Conservation (phyloP, 2,797 vertebrate genomes). For the Epinephelus awoara region DNA sequence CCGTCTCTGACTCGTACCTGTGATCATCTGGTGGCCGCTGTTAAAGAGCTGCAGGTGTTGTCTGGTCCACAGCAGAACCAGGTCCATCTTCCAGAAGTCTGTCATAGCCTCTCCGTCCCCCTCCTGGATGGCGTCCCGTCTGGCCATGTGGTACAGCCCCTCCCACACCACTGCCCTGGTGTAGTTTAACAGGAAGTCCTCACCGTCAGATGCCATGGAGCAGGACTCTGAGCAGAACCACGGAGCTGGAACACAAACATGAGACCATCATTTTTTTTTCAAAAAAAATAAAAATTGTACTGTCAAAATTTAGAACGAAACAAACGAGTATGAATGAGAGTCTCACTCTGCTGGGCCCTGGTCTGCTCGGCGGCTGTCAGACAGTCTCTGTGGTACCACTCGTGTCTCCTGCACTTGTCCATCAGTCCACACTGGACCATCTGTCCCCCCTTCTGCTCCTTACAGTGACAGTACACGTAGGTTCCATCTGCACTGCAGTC, state of each 20-base stretch:
- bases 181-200: conserved; percentile 20
- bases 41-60: conserved; percentile 22
- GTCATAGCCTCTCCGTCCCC: conserved; percentile 22
- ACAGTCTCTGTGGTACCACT: conserved; percentile 32
- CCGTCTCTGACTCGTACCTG: conserved; percentile 1
- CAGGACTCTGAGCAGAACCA: conserved; percentile 25
- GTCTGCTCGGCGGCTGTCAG: not conserved
- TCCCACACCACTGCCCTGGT: conserved; percentile 13
- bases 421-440: conserved; percentile 12
- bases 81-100: conserved; percentile 30
- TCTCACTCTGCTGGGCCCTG: not conserved
- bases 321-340: no score
- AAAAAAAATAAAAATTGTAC: no score
- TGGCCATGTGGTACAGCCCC: conserved; percentile 24
- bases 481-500: not conserved
- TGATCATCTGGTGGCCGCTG: conserved; percentile 18
- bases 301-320: no score
- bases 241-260: not conserved
- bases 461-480: conserved; percentile 24
- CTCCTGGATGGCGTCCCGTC: conserved; percentile 20
- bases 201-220: not conserved
- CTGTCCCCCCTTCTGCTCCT: conserved; percentile 19
- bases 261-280: not conserved
- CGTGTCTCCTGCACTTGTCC: conserved; percentile 16
- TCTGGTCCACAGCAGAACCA: conserved; percentile 32